A percentile compares a stretch with the other conserved stretches of the same genome.
Evolutionary conservation across 2,888 invertebrate species (phyloP).

Genomic region (Dasysyrphus albostriatus): DNA sequence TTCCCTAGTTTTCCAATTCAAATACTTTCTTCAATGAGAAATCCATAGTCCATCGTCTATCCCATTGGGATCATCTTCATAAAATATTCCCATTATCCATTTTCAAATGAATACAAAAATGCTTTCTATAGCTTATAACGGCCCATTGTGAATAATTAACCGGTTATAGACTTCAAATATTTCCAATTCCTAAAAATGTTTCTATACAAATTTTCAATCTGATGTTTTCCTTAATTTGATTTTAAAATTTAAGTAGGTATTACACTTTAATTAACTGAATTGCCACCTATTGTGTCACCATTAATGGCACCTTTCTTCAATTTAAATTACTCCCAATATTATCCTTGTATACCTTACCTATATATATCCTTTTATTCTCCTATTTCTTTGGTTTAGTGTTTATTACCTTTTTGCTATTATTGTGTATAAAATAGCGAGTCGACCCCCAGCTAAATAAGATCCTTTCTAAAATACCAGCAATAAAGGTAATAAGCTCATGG

Average conservation of each 20-base stretch:
- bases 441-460: constrained; percentile 10
- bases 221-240: background rate
- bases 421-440: constrained; percentile 24
- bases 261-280: constrained; percentile 56
- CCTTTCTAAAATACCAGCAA: constrained; percentile 21
- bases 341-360: background rate
- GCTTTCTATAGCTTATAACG: too few relatives aligned
- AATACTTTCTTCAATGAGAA: too few relatives aligned
- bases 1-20: too few relatives aligned
- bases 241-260: constrained; percentile 10
- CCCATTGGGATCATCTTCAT: too few relatives aligned
- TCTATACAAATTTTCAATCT: constrained; percentile 7
- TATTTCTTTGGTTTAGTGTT: constrained; percentile 58
- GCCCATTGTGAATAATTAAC: background rate
- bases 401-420: constrained; percentile 47
- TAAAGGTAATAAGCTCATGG: constrained; percentile 72
- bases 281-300: constrained; percentile 58
- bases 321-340: constrained; percentile 55
- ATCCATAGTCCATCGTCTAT: too few relatives aligned
- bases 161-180: background rate
- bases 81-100: background rate
- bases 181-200: too few relatives aligned
- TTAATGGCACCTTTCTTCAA: constrained; percentile 67
- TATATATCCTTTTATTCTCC: constrained; percentile 19
- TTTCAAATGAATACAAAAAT: background rate